Evolutionary conservation across 2,113 vertebrate species (phyloP), one percentile per base, ranked within the genome.

Genomic region (Todiramphus chloris): DNA sequence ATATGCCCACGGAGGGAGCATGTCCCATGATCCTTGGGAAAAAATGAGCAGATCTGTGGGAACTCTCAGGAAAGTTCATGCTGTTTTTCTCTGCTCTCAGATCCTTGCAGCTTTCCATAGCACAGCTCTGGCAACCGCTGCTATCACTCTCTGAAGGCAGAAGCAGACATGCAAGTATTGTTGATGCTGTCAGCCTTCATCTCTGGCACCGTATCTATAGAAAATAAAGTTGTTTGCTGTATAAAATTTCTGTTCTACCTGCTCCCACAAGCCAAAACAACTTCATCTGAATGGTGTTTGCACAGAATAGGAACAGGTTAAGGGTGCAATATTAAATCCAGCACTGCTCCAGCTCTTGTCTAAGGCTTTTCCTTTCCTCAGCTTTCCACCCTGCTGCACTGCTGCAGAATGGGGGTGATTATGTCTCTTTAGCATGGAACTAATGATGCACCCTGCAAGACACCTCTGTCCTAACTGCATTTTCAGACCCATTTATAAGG

Each of bases 331-430:
- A 62, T 9, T 68, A 58, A 69, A 31, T 53, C 69, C 37, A 33
- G 73, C 39, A 7, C 68, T 63, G 30, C 31, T 41, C 39, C 58
- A 93, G 62, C 63, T 91, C 43, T 6, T 4, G 5, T 72, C 62
- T 23, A 31, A 87, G 76, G 15, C 64, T 50, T 72, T n/a, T 31
- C 55, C 17, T 79, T 70, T 39, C 63, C 51, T 82, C 3, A 1
- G 33, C 64, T 77, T 85, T n/a, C 50, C 28, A 11, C 7, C 2
- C 2, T 0, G 0, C n/a, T 55, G 55, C 3, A 11, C 44, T 58
- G 43, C 15, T 89, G 62, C 70, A 46, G 55, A 35, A 28, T 20
- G 39, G 44, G 53, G 55, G 44, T 37, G 27, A 62, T 74, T 50
- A 10, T 28, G 27, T 64, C 59, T 83, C 64, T 64, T 74, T 4